Percentiles rank a stretch among this genome's conserved stretches.
Evolutionary conservation across 1,140 invertebrate species (phyloP).

Genomic region (Archivesica marissinica): DNA sequence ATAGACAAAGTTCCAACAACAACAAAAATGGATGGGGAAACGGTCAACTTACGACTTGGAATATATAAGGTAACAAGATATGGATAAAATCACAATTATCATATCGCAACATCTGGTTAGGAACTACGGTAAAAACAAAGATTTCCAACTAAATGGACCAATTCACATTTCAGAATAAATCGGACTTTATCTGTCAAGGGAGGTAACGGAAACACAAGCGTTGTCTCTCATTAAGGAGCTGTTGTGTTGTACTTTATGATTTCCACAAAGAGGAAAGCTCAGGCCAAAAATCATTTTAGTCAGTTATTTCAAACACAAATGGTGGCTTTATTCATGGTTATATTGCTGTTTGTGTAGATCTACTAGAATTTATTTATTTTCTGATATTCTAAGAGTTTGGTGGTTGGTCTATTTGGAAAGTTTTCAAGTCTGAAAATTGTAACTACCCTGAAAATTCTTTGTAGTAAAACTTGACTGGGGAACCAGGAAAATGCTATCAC

Average conservation of each 20-base stretch:
- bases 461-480: background rate
- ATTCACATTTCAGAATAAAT: no score
- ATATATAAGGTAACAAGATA: no score
- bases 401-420: conserved; percentile 14
- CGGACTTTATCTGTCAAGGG: no score
- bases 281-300: background rate
- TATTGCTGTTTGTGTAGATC: background rate
- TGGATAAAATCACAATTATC: no score
- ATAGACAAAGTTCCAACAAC: no score
- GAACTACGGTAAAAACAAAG: no score
- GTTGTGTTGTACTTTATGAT: background rate
- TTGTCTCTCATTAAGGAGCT: no score
- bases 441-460: conserved; percentile 1
- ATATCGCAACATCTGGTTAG: no score
- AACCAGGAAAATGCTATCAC: background rate
- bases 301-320: background rate
- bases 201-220: no score
- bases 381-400: background rate
- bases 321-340: conserved; percentile 9
- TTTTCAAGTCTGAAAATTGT: conserved; percentile 15
- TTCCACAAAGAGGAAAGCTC: background rate
- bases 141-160: no score
- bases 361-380: conserved; percentile 15
- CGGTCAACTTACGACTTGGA: no score
- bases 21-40: no score